Percentiles rank a stretch among this genome's conserved stretches.
These are phyloP conservation scores for Enoplosus armatus DNA, from an alignment of 2,797 vertebrate species.

Conservation along the genomic window DNA sequence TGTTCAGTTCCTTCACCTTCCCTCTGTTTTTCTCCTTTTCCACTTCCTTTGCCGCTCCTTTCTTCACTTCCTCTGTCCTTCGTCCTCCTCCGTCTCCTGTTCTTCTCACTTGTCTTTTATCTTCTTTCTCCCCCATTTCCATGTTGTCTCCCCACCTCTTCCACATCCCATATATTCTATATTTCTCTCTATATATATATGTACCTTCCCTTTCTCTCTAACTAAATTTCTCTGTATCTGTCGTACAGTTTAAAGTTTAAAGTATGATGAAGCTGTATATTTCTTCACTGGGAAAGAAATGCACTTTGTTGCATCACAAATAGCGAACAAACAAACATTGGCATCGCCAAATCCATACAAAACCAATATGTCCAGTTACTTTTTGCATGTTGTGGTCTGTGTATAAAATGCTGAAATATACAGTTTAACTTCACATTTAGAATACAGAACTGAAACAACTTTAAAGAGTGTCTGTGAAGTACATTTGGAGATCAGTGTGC, in stretches of 20 bases:
- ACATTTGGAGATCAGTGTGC: constrained; percentile 28
- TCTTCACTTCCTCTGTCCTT: background rate
- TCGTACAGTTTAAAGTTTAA: background rate
- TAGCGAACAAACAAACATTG: background rate
- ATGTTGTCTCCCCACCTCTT: too few relatives aligned
- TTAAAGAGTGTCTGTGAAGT: background rate
- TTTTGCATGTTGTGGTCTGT: background rate
- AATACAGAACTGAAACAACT: background rate
- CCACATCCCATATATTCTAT: background rate
- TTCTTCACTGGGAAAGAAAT: background rate
- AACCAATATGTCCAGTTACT: background rate
- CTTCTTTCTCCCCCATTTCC: background rate
- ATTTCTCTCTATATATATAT: background rate
- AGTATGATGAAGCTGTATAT: background rate
- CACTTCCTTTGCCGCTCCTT: background rate
- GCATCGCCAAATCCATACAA: background rate
- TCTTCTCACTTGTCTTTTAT: too few relatives aligned
- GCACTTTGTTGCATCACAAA: background rate
- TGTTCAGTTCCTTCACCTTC: background rate
- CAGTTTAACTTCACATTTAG: background rate
- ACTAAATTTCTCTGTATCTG: background rate
- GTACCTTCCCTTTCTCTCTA: background rate
- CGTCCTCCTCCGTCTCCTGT: too few relatives aligned
- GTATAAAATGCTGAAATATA: background rate
- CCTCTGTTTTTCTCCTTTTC: too few relatives aligned